Percentiles rank a stretch among this genome's conserved stretches.
Evolutionary conservation across 2,888 invertebrate genomes (phyloP).

Genomic region (Lottia gigantea): DNA sequence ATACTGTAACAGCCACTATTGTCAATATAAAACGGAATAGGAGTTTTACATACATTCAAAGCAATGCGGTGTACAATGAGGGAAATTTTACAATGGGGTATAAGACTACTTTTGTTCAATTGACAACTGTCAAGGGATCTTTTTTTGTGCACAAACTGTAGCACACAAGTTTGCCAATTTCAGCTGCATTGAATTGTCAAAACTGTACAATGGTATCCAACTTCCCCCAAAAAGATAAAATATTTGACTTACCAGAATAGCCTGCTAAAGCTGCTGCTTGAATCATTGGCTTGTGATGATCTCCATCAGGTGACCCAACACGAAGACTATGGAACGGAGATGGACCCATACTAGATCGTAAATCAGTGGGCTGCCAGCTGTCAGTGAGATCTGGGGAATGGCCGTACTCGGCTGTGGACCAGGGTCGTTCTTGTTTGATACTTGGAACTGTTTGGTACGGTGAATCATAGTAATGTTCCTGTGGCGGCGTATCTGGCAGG

Average conservation of each 20-base stretch:
- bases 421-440: conserved; percentile 52
- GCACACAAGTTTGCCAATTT: too few relatives aligned
- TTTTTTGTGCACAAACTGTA: too few relatives aligned
- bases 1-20: too few relatives aligned
- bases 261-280: conserved; percentile 74
- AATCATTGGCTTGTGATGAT: conserved; percentile 74
- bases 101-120: too few relatives aligned
- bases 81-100: too few relatives aligned
- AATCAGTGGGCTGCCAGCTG: conserved; percentile 64
- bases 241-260: conserved; percentile 56
- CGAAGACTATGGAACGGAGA: conserved; percentile 48
- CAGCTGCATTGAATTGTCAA: too few relatives aligned
- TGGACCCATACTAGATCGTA: conserved; percentile 39
- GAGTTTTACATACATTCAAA: too few relatives aligned
- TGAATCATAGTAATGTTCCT: conserved; percentile 45
- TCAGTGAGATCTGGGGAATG: conserved; percentile 70
- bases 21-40: too few relatives aligned
- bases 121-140: too few relatives aligned
- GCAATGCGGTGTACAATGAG: too few relatives aligned
- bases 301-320: conserved; percentile 34
- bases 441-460: conserved; percentile 83
- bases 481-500: conserved; percentile 43
- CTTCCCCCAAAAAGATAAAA: neutral
- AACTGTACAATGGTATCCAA: neutral
- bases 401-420: conserved; percentile 49